Evolutionary conservation across 2,797 vertebrate species (phyloP).

Genomic region (Trematomus bernacchii): DNA sequence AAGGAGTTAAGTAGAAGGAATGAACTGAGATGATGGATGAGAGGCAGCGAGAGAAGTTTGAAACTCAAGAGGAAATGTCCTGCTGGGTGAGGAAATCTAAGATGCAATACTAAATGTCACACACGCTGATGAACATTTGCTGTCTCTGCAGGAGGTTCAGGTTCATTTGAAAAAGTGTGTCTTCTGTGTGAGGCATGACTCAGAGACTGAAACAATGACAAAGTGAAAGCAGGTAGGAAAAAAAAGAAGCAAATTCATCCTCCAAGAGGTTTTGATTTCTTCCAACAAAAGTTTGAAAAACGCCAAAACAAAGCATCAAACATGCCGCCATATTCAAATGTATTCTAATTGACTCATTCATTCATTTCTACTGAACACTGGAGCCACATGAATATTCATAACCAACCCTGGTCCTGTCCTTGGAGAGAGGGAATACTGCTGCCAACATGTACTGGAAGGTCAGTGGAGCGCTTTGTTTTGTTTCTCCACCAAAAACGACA

Average conservation of each 20-base stretch:
- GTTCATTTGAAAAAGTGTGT: constrained; percentile 37
- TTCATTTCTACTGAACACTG: background rate
- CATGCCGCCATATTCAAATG: background rate
- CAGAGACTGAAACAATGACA: constrained; percentile 11
- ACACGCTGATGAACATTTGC: constrained; percentile 49
- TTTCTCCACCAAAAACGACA: background rate
- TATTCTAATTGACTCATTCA: background rate
- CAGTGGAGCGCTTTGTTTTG: background rate
- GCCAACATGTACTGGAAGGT: constrained; percentile 24
- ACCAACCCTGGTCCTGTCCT: background rate
- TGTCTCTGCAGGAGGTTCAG: constrained; percentile 46
- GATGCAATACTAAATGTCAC: constrained; percentile 48
- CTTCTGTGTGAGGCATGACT: constrained; percentile 24
- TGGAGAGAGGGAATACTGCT: background rate
- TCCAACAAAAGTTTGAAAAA: background rate
- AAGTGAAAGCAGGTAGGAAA: constrained; percentile 14
- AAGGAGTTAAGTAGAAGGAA: background rate
- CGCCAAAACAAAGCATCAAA: background rate
- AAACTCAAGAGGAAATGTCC: background rate
- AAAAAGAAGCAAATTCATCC: background rate
- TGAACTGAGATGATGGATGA: background rate
- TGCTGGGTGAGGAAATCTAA: constrained; percentile 13
- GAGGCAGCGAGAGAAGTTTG: background rate
- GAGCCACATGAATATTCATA: constrained; percentile 12
- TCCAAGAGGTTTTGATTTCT: background rate